Percentiles rank a stretch among this genome's conserved stretches.
Evolutionary conservation across 2,888 invertebrate species (phyloP).

Genomic region (Dilophus febrilis): DNA sequence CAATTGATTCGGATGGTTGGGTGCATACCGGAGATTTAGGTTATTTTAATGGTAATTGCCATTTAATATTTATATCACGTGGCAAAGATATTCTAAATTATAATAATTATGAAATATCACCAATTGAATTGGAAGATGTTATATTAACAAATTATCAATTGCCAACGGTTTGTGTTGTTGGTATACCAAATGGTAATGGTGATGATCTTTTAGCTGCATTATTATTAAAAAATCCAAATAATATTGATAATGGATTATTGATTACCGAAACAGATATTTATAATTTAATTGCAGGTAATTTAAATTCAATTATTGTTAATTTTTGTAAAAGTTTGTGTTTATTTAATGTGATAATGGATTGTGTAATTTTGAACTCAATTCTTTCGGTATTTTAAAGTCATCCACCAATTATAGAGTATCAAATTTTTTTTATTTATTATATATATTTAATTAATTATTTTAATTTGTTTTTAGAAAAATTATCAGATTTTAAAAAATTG

Average conservation of each 20-base stretch:
- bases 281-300: conserved; percentile 34
- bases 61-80: conserved; percentile 67
- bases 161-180: conserved; percentile 66
- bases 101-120: conserved; percentile 73
- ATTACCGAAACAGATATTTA: conserved; percentile 39
- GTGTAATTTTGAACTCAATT: too few species aligned
- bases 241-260: too few species aligned
- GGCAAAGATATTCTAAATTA: conserved; percentile 83
- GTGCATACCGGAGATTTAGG: conserved; percentile 67
- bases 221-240: conserved; percentile 54
- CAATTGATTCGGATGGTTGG: conserved; percentile 58
- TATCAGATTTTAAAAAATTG: too few species aligned
- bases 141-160: conserved; percentile 52
- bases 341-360: too few species aligned
- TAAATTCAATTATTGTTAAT: too few species aligned
- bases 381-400: too few species aligned
- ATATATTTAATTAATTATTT: too few species aligned
- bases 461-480: too few species aligned
- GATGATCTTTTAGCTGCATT: conserved; percentile 63
- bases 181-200: conserved; percentile 48
- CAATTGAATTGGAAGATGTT: conserved; percentile 72
- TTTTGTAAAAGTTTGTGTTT: too few species aligned
- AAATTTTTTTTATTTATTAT: too few species aligned
- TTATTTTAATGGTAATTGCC: conserved; percentile 58
- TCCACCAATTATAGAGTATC: too few species aligned